These are phyloP conservation scores for Lonchura striata DNA, from an alignment of 2,113 vertebrate genomes.

Conservation along the genomic window DNA sequence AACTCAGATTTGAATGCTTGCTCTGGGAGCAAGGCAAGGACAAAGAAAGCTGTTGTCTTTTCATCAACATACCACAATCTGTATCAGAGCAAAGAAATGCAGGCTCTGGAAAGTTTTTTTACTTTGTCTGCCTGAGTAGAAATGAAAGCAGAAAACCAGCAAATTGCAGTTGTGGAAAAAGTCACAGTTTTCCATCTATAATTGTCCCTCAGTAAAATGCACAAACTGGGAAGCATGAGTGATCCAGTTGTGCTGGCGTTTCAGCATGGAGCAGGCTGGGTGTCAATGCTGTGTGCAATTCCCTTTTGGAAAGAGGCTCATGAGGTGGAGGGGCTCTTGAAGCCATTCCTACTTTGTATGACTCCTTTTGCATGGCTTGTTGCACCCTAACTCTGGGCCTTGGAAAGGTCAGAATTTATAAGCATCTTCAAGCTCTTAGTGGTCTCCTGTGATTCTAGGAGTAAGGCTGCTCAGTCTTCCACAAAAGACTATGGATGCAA, in stretches of 20 bases:
- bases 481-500: background rate
- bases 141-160: background rate
- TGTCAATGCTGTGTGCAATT: background rate
- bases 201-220: background rate
- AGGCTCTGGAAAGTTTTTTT: background rate
- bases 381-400: background rate
- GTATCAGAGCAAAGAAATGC: background rate
- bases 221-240: background rate
- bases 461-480: background rate
- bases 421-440: accelerated
- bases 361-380: background rate
- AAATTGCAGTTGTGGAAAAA: background rate
- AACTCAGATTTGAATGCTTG: background rate
- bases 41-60: background rate
- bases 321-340: background rate
- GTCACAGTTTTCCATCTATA: background rate
- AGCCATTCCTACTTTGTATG: accelerated
- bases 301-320: background rate
- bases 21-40: background rate
- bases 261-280: background rate
- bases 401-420: background rate
- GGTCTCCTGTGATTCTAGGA: background rate
- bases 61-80: background rate
- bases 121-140: background rate
- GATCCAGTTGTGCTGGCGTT: background rate